Conservation (phyloP, 2,888 invertebrate species). For the Sialis fuliginosa region DNA sequence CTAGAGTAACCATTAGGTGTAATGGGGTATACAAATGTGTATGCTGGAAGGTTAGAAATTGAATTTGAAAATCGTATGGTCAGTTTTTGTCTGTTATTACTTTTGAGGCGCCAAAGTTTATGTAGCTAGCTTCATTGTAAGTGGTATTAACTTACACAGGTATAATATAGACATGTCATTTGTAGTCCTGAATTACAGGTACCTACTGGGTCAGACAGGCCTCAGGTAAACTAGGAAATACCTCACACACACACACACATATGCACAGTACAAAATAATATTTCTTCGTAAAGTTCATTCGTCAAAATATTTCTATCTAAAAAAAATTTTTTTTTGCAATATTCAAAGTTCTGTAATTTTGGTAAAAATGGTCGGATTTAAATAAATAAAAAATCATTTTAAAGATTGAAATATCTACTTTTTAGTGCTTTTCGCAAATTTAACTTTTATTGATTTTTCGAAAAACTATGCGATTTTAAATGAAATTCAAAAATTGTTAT, state of each 20-base stretch:
- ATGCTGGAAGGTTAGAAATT: background rate
- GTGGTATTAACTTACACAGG: background rate
- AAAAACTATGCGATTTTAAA: too few relatives aligned
- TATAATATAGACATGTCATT: background rate
- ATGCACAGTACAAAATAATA: background rate
- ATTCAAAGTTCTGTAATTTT: too few relatives aligned
- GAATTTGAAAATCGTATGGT: background rate
- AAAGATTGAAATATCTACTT: too few relatives aligned
- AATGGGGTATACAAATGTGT: background rate
- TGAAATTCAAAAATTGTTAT: too few relatives aligned
- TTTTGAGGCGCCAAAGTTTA: background rate
- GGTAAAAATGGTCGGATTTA: too few relatives aligned
- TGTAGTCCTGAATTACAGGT: background rate
- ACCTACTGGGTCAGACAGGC: background rate
- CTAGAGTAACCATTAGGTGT: too few relatives aligned
- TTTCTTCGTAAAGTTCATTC: background rate
- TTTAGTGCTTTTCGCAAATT: too few relatives aligned
- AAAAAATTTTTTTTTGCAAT: too few relatives aligned
- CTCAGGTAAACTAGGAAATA: slow-evolving; percentile 4
- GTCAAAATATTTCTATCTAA: too few relatives aligned
- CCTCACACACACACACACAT: background rate
- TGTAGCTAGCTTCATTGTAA: too few relatives aligned
- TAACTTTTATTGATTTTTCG: too few relatives aligned
- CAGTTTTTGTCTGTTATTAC: background rate
- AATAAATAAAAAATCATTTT: too few relatives aligned